Evolutionary conservation across 1,140 invertebrate genomes (phyloP).

Genomic region (Homalodisca vitripennis): DNA sequence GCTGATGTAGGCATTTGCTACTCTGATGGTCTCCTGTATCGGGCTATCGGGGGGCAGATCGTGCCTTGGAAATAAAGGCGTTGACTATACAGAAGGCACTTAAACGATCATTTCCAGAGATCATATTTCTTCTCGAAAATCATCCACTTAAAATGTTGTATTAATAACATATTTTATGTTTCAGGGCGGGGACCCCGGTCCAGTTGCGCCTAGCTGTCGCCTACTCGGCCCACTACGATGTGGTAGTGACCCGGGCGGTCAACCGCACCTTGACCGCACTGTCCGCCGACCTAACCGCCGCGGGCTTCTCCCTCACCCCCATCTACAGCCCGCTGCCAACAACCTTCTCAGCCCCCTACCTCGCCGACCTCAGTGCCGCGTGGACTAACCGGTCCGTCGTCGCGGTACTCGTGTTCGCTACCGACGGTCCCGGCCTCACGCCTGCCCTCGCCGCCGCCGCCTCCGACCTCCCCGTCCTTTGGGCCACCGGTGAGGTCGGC

Average conservation of each 20-base stretch:
- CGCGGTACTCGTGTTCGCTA: constrained; percentile 32
- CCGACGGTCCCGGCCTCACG: constrained; percentile 16
- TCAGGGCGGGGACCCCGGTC: background rate
- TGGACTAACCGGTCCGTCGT: constrained; percentile 29
- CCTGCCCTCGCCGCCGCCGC: constrained; percentile 28
- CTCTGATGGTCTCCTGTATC: too few relatives aligned
- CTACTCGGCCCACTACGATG: constrained; percentile 26
- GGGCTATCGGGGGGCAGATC: too few relatives aligned
- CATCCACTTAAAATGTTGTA: too few relatives aligned
- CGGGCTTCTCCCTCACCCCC: background rate
- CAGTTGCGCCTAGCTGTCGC: constrained; percentile 28
- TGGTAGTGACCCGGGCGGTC: constrained; percentile 25
- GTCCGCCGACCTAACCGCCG: constrained; percentile 23
- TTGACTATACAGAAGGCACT: too few relatives aligned
- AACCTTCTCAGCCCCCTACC: background rate
- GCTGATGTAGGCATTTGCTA: too few relatives aligned
- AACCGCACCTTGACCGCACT: constrained; percentile 27
- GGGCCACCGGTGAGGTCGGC: constrained; percentile 29
- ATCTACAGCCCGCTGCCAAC: constrained; percentile 2
- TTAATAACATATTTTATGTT: too few relatives aligned
- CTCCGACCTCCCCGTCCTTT: constrained; percentile 34
- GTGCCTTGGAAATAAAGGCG: too few relatives aligned
- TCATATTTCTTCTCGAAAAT: too few relatives aligned
- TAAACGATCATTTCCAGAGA: too few relatives aligned
- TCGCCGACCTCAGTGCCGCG: constrained; percentile 14